These are phyloP conservation scores for Aramus guarauna DNA, from an alignment of 2,113 vertebrate genomes.

Conservation along the genomic window DNA sequence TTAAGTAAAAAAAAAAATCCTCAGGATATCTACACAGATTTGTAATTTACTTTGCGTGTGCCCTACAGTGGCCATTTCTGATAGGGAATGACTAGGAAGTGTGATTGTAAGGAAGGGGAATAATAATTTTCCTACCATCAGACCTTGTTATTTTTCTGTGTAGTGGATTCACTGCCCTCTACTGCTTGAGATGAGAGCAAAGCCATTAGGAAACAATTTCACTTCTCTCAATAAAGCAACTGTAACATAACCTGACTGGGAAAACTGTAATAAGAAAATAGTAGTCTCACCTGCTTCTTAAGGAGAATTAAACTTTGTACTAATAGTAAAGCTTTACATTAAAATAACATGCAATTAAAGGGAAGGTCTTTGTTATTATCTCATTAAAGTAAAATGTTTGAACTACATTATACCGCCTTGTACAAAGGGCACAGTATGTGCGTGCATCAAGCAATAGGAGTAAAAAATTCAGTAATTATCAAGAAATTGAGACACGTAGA, in stretches of 20 bases:
- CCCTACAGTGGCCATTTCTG: background rate
- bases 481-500: background rate
- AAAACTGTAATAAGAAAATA: background rate
- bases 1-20: background rate
- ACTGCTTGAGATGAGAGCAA: background rate
- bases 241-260: background rate
- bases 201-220: background rate
- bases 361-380: background rate
- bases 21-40: background rate
- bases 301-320: background rate
- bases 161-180: conserved; percentile 58
- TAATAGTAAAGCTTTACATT: background rate
- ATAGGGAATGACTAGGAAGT: background rate
- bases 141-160: background rate
- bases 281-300: background rate
- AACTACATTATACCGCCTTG: background rate
- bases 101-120: background rate
- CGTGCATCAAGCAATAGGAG: background rate
- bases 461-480: background rate
- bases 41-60: background rate
- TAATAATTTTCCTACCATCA: background rate
- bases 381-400: background rate
- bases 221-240: background rate
- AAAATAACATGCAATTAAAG: background rate
- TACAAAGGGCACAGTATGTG: background rate